Evolutionary conservation across 2,797 vertebrate species (phyloP).

Genomic region (Pantherophis alleghaniensis): DNA sequence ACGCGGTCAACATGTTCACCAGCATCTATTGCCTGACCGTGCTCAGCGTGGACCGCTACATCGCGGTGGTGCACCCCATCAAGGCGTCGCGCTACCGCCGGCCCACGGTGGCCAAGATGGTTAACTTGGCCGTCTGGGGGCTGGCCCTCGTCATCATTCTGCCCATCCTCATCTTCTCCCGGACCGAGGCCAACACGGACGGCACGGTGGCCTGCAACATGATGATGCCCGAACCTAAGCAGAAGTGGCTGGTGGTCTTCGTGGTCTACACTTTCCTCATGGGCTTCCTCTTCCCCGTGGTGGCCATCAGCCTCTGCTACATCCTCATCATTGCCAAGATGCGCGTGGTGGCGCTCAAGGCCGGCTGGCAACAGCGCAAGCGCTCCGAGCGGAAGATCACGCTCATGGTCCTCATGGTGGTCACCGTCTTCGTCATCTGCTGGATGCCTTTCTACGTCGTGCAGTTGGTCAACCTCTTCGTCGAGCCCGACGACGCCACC

Average conservation of each 20-base stretch:
- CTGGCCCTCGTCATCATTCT: slow-evolving; percentile 87
- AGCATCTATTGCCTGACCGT: slow-evolving; percentile 90
- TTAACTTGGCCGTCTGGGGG: slow-evolving; percentile 87
- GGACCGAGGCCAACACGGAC: slow-evolving; percentile 83
- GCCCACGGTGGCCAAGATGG: slow-evolving; percentile 87
- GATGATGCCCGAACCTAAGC: slow-evolving; percentile 87
- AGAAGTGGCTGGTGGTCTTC: slow-evolving; percentile 85
- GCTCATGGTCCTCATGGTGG: slow-evolving; percentile 91
- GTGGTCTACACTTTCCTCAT: slow-evolving; percentile 87
- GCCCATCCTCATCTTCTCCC: slow-evolving; percentile 88
- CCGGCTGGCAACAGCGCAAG: slow-evolving; percentile 90
- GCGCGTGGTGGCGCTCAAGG: slow-evolving; percentile 86
- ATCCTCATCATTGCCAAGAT: slow-evolving; percentile 89
- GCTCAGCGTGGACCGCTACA: slow-evolving; percentile 87
- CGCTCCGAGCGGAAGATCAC: slow-evolving; percentile 89
- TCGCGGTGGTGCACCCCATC: slow-evolving; percentile 90
- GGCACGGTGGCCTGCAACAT: slow-evolving; percentile 89
- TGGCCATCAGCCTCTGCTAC: slow-evolving; percentile 89
- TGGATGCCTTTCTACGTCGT: slow-evolving; percentile 93
- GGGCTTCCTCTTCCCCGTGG: slow-evolving; percentile 89
- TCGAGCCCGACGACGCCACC: slow-evolving; percentile 83
- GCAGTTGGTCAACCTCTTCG: slow-evolving; percentile 87
- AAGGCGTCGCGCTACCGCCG: slow-evolving; percentile 86
- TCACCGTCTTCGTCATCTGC: slow-evolving; percentile 89
- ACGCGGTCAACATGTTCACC: slow-evolving; percentile 93